Base-by-base conservation (phyloP, 2,113 vertebrate genomes). In the Glaucidium brasilianum region DNA sequence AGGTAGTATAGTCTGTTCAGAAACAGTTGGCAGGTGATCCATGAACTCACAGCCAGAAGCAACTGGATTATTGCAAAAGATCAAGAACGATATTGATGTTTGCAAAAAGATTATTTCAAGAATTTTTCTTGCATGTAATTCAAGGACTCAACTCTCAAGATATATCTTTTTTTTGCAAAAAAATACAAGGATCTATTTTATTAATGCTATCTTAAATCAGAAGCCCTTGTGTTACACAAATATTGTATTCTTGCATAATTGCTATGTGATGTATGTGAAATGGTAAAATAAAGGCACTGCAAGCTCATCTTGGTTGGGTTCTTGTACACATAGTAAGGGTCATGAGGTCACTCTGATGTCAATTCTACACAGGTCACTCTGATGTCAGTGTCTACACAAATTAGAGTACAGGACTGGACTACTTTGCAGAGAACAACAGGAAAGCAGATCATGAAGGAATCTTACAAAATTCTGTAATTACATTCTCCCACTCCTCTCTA, bases 1-100 rank as follows among this genome's bases (percentile, higher is more conserved):
- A 93, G 96, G 93, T 80, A 91, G 84, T 55, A 81, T 27, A 76
- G 90, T 62, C 58, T 72, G 45, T 30, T 83, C 58, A 92, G 94
- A 95, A 93, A 92, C 35, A 89, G 84, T 13, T 96, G 93, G 96
- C 95, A 97, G 77, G 77, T 91, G 77, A 66, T 85, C 80, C 66
- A 64, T 5, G 59, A 82, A 86, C 72, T 84, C 37, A 67, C 43
- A 94, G 84, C 83, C 80, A 92, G 67, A 85, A 97, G 91, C 72
- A 97, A 90, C 58, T 58, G 60, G 47, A 88, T 67, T 82, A 77
- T 58, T 91, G 85, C 75, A 91, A 92, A 94, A 90, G 71, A 55
- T 37, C 47, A 50, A 53, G 86, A 82, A 81, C 0, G 5, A 34
- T 76, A 82, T 9, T n/a, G 30, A 43, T 32, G 43, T 8, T 7